Conservation (phyloP, 2,113 vertebrate genomes). For the Actenoides hombroni region DNA sequence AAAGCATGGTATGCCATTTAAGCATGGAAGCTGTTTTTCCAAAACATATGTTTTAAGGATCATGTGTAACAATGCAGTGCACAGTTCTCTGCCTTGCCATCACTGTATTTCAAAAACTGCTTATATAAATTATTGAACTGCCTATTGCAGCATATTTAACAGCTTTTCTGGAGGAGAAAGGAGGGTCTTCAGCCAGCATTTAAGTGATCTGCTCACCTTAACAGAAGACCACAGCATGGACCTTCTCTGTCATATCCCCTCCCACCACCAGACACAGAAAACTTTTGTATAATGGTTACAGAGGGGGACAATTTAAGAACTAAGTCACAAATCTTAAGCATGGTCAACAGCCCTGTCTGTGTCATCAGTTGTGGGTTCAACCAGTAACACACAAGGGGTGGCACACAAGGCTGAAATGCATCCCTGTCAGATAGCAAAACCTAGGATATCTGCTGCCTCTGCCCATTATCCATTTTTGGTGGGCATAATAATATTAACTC, state of each 20-base stretch:
- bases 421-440: neutral
- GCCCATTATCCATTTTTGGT: neutral
- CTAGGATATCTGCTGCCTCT: neutral
- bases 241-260: neutral
- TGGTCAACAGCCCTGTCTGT: neutral
- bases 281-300: neutral
- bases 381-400: accelerated
- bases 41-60: neutral
- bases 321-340: neutral
- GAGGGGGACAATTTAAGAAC: neutral
- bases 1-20: neutral
- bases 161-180: neutral
- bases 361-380: neutral
- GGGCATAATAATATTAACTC: neutral
- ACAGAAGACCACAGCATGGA: neutral
- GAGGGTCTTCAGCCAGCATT: neutral
- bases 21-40: neutral
- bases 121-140: neutral
- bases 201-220: neutral
- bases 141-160: neutral
- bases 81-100: neutral
- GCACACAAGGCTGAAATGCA: neutral
- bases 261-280: neutral
- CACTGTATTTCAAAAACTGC: neutral
- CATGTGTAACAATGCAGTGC: accelerated